A percentile compares a stretch with the other conserved stretches of the same genome.
Conservation (phyloP, 92 coral and sea anemone species). For the Zoanthus gigantus region DNA sequence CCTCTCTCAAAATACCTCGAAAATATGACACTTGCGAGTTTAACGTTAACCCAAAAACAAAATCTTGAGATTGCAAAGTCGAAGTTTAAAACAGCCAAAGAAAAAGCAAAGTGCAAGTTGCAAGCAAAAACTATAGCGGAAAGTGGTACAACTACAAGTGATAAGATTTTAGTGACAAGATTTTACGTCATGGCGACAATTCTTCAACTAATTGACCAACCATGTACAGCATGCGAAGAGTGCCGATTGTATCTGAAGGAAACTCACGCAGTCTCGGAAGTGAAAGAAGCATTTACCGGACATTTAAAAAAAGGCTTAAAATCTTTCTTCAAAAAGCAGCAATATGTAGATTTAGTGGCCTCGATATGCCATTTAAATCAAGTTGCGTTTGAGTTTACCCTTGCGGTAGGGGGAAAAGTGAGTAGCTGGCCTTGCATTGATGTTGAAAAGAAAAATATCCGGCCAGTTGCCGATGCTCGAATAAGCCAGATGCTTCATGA, state of each 20-base stretch:
- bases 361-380: conserved; percentile 37
- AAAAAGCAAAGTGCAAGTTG: conserved; percentile 13
- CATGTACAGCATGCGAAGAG: conserved; percentile 2
- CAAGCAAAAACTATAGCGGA: not conserved
- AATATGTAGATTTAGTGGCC: conserved; percentile 30
- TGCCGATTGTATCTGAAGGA: conserved; percentile 27
- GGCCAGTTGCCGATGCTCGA: conserved; percentile 38
- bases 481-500: conserved; percentile 36
- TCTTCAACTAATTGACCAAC: conserved; percentile 3
- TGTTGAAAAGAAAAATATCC: conserved; percentile 11
- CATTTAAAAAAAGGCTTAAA: conserved; percentile 29
- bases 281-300: conserved; percentile 38
- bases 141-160: not conserved
- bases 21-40: not conserved
- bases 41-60: conserved; percentile 8
- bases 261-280: conserved; percentile 22
- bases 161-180: not conserved
- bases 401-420: conserved; percentile 13
- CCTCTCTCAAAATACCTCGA: conserved; percentile 7
- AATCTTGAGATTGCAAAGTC: conserved; percentile 9
- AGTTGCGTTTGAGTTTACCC: conserved; percentile 9
- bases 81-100: conserved; percentile 20
- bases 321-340: conserved; percentile 38
- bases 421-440: conserved; percentile 35
- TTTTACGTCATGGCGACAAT: conserved; percentile 44